Percentiles rank a stretch among this genome's conserved stretches.
phyloP scores from a whole-genome alignment of 2,888 invertebrate genomes.

The Ditula angustiorana region DNA sequence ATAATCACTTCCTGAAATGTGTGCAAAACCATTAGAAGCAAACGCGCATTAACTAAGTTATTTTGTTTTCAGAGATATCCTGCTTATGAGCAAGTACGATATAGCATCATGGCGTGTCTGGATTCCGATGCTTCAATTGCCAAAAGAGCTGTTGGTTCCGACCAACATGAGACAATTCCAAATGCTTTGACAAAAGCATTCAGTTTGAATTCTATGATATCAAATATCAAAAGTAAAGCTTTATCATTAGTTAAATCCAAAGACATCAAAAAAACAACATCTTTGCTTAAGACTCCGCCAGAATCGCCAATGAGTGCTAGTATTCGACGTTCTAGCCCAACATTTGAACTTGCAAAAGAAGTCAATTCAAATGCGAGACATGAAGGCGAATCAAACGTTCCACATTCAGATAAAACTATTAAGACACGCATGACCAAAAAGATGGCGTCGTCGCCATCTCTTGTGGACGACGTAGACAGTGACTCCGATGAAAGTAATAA shows the following conservation, averaged over 20 bases:
- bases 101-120: slow-evolving; percentile 75
- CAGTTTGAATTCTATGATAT: slow-evolving; percentile 76
- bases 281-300: slow-evolving; percentile 68
- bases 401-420: background rate
- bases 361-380: background rate
- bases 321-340: slow-evolving; percentile 44
- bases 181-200: slow-evolving; percentile 61
- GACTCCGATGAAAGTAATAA: slow-evolving; percentile 58
- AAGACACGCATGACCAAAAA: slow-evolving; percentile 25
- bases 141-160: slow-evolving; percentile 50
- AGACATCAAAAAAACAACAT: slow-evolving; percentile 62
- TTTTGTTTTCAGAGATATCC: slow-evolving; percentile 76
- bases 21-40: background rate
- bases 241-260: slow-evolving; percentile 78
- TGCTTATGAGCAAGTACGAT: slow-evolving; percentile 74
- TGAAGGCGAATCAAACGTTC: background rate
- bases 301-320: slow-evolving; percentile 64
- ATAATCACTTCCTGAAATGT: background rate
- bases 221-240: slow-evolving; percentile 83
- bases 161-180: slow-evolving; percentile 64
- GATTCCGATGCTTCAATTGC: slow-evolving; percentile 63
- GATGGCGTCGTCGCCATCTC: slow-evolving; percentile 36
- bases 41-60: slow-evolving; percentile 8
- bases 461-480: slow-evolving; percentile 41
- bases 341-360: slow-evolving; percentile 11